phyloP scores from a whole-genome alignment of 2,888 invertebrate genomes.

The Hydraecia micacea region DNA sequence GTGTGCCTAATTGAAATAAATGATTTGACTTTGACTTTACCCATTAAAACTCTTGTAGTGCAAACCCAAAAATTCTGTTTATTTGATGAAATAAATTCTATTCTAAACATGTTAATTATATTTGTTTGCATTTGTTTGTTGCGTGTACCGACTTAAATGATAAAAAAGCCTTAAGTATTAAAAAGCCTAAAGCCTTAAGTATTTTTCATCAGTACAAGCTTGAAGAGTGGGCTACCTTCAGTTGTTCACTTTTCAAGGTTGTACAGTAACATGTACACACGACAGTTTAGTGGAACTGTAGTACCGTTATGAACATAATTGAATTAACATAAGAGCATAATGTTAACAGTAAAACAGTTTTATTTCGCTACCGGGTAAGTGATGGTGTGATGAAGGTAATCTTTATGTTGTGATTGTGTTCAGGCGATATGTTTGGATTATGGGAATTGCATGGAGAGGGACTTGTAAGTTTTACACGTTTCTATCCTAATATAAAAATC shows the following conservation, averaged over 20 bases:
- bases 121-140: background rate
- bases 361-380: conserved; percentile 61
- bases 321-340: conserved; percentile 67
- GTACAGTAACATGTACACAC: conserved; percentile 35
- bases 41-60: too few relatives aligned
- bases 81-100: background rate
- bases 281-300: conserved; percentile 58
- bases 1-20: too few relatives aligned
- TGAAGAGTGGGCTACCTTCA: too few relatives aligned
- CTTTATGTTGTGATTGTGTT: conserved; percentile 5
- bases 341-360: conserved; percentile 60
- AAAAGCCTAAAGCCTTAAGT: background rate
- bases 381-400: conserved; percentile 16
- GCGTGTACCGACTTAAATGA: too few relatives aligned
- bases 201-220: too few relatives aligned
- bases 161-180: background rate
- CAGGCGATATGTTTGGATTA: too few relatives aligned
- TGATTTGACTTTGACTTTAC: too few relatives aligned
- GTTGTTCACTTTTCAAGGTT: background rate
- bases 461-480: background rate
- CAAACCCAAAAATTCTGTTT: too few relatives aligned
- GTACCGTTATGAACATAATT: conserved; percentile 65
- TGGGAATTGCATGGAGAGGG: background rate
- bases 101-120: background rate
- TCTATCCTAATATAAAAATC: too few relatives aligned